phyloP scores from a whole-genome alignment of 2,113 vertebrate species.

The Zapus hudsonius region DNA sequence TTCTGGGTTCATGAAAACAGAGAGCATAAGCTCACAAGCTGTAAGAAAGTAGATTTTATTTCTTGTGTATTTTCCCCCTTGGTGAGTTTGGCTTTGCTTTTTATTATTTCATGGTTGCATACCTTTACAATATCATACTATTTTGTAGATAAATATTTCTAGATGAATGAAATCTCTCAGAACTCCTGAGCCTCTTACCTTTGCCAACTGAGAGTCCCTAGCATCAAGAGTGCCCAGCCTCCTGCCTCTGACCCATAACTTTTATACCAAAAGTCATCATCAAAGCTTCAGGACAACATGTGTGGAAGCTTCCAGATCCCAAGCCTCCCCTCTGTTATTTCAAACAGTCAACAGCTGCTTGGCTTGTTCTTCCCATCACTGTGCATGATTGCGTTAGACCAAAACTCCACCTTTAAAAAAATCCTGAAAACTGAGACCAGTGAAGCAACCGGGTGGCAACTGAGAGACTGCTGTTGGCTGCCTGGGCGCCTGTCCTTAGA shows the following conservation, averaged over 20 bases:
- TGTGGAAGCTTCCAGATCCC: conserved; percentile 72
- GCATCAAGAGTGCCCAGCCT: conserved; percentile 51
- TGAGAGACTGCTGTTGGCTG: not conserved
- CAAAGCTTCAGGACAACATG: conserved; percentile 68
- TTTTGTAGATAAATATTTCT: not conserved
- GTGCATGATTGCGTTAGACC: not conserved
- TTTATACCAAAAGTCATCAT: conserved; percentile 72
- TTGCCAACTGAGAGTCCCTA: conserved; percentile 55
- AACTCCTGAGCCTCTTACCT: conserved; percentile 33
- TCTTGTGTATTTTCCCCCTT: not conserved
- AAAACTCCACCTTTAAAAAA: conserved; percentile 34
- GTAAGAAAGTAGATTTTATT: not conserved
- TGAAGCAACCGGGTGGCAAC: not conserved
- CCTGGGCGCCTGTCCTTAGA: not conserved
- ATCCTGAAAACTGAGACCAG: conserved; percentile 69
- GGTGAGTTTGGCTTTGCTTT: not conserved
- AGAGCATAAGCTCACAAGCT: not conserved
- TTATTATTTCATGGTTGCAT: not conserved
- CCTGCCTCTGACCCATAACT: conserved; percentile 60
- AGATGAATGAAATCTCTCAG: not conserved
- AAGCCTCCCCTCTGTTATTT: conserved; percentile 68
- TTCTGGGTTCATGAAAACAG: not conserved
- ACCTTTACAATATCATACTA: not conserved
- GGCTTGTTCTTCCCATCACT: conserved; percentile 67
- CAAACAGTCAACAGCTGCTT: conserved; percentile 81